Base-by-base conservation (phyloP, 2,113 vertebrate species). In the Pelvicachromis taeniatus region DNA sequence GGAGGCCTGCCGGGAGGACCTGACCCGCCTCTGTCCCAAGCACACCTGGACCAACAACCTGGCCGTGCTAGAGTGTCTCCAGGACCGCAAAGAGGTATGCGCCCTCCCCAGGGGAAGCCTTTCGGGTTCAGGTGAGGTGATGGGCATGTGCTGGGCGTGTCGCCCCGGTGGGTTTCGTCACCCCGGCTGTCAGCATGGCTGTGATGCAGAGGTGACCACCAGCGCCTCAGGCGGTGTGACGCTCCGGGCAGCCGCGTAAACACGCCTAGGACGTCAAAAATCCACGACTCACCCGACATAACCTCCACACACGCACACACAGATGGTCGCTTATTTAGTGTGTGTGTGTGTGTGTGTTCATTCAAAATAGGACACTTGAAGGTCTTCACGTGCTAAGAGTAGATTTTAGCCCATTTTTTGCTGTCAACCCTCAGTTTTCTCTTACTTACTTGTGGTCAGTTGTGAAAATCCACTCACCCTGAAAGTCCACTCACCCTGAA, bases 41-140 rank as follows among this genome's bases (percentile, higher is more conserved):
- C 97, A 98, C 93, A 97, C 97, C 94, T 99, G 98, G 98, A 97
- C 95, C 93, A 99, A 99, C 96, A 99, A 98, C 96, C 96, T 99
- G 94, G 97, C 97, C 78, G 97, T 98, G 87, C 97, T 99, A 65
- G 98, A 99, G 95, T 99, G 98, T 45, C 94, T 99, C 85, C 98
- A 99, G 94, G 98, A 99, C 90, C 96, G 97, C 85, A 96, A 97
- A 78, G 98, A 99, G 97, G 98, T 99, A 89, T 96, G 86, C 10
- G 7, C 1, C 77, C 94, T 3, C 26, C 54, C 23, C 65, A 70
- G 21, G 78, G 52, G 1, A 40, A 4, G 40, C 38, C 6, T 26
- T 26, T 11, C 3, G 13, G 29, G 33, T 26, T 26, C 31, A 16
- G 8, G 9, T 48, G n/a, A 56, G 88, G 38, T 53, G 90, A 75